phyloP scores from a whole-genome alignment of 1,140 invertebrate species.

The Hirudo medicinalis region DNA sequence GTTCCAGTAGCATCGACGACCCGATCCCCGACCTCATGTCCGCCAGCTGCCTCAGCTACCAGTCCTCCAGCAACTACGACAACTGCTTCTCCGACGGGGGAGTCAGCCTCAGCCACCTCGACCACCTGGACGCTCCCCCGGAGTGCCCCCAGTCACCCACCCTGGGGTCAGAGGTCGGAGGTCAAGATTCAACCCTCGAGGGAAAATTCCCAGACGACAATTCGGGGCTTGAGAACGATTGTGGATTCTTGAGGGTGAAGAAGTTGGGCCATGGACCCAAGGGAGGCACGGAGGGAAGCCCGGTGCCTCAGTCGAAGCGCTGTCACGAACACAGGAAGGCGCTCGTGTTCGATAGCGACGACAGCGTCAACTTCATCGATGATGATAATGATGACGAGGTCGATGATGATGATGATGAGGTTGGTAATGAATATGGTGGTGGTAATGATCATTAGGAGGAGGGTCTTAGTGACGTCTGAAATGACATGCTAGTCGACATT shows the following conservation, averaged over 20 bases:
- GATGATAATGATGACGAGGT: conserved; percentile 27
- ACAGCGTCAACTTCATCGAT: conserved; percentile 23
- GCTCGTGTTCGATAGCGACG: neutral
- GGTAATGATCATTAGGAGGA: conserved; percentile 27
- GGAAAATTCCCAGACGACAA: neutral
- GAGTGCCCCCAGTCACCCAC: neutral
- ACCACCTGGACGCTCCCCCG: conserved; percentile 17
- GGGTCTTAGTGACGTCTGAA: conserved; percentile 44
- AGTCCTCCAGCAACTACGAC: conserved; percentile 57
- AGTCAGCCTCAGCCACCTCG: conserved; percentile 22
- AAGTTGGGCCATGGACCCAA: neutral
- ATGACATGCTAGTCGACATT: conserved; percentile 55
- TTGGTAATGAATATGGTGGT: conserved; percentile 50
- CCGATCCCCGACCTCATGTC: neutral
- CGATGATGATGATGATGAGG: conserved; percentile 42
- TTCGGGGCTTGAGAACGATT: neutral
- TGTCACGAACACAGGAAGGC: neutral
- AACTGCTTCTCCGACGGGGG: conserved; percentile 45
- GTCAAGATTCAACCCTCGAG: neutral
- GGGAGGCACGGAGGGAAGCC: neutral
- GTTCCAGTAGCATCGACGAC: neutral
- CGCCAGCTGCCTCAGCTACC: neutral
- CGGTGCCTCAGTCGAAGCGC: neutral
- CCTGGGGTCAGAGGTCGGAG: neutral
- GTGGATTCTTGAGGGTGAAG: conserved; percentile 1